Percentiles rank a stretch among this genome's conserved stretches.
Conservation (phyloP, 2,888 invertebrate species). For the Serripes groenlandicus region DNA sequence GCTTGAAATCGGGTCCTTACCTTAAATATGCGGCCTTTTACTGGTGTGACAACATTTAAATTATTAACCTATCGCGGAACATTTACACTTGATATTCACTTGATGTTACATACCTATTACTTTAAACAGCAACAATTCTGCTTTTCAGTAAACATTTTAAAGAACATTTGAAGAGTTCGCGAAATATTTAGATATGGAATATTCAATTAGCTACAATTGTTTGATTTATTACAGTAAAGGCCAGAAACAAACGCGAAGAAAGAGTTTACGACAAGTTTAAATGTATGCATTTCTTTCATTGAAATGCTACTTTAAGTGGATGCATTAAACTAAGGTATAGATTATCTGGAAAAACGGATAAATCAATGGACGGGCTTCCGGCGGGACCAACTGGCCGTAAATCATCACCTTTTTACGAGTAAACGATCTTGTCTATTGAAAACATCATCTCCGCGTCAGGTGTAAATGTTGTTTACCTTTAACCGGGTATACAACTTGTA, state of each 20-base stretch:
- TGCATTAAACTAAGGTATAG: slow-evolving; percentile 27
- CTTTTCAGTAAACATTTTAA: too few species aligned
- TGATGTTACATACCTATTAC: too few species aligned
- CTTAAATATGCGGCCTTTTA: too few species aligned
- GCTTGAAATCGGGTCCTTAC: slow-evolving; percentile 15
- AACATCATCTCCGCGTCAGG: too few species aligned
- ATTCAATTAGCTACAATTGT: too few species aligned
- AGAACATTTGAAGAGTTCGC: too few species aligned
- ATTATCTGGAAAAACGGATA: slow-evolving; percentile 19
- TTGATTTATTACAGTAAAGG: too few species aligned
- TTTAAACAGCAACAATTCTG: too few species aligned
- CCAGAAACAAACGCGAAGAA: slow-evolving; percentile 21
- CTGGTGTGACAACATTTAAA: too few species aligned
- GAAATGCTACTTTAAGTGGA: slow-evolving; percentile 30
- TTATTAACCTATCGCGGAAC: too few species aligned
- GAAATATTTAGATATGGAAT: too few species aligned
- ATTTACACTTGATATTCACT: too few species aligned
- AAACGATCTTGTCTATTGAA: slow-evolving; percentile 8
- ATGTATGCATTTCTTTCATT: slow-evolving; percentile 26
- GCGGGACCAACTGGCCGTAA: slow-evolving; percentile 17
- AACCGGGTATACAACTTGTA: slow-evolving; percentile 4
- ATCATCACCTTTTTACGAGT: slow-evolving; percentile 16
- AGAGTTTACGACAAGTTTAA: slow-evolving; percentile 32
- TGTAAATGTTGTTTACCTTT: not conserved
- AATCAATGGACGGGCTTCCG: slow-evolving; percentile 31